These are phyloP conservation scores for Siniperca knerii DNA, from an alignment of 2,113 vertebrate genomes.

Conservation along the genomic window DNA sequence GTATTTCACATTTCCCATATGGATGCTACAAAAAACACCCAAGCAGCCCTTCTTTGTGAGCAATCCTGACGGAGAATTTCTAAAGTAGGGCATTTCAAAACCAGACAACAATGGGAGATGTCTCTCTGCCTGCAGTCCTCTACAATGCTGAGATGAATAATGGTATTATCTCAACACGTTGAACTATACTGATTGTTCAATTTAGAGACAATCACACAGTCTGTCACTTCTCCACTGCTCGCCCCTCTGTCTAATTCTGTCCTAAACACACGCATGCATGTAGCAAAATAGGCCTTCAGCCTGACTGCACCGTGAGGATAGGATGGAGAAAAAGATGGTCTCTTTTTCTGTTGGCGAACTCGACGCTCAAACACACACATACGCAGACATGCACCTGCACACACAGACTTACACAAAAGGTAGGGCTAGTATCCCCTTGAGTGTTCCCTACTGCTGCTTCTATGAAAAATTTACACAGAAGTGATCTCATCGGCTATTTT, in stretches of 20 bases:
- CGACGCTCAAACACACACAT: conserved; percentile 35
- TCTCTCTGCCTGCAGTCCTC: conserved; percentile 55
- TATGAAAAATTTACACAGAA: conserved; percentile 86
- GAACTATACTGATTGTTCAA: conserved; percentile 73
- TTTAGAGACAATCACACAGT: conserved; percentile 75
- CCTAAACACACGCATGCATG: conserved; percentile 51
- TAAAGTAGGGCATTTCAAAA: conserved; percentile 69
- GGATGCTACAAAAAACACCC: conserved; percentile 24
- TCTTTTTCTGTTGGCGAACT: conserved; percentile 57
- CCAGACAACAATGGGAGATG: conserved; percentile 65
- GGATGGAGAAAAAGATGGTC: conserved; percentile 32
- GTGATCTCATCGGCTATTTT: conserved; percentile 87
- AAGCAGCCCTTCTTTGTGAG: conserved; percentile 30
- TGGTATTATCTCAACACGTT: conserved; percentile 69
- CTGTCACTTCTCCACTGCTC: conserved; percentile 60
- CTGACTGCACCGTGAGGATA: conserved; percentile 24
- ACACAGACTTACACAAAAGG: conserved; percentile 63
- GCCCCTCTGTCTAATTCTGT: conserved; percentile 59
- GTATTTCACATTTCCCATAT: conserved; percentile 39
- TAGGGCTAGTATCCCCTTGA: conserved; percentile 77
- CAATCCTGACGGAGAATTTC: conserved; percentile 48
- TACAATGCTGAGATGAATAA: conserved; percentile 65
- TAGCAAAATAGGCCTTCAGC: conserved; percentile 44
- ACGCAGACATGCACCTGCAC: conserved; percentile 32
- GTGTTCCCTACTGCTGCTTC: conserved; percentile 79